Base-by-base conservation (phyloP, 2,113 vertebrate genomes). In the Ursus arctos region DNA sequence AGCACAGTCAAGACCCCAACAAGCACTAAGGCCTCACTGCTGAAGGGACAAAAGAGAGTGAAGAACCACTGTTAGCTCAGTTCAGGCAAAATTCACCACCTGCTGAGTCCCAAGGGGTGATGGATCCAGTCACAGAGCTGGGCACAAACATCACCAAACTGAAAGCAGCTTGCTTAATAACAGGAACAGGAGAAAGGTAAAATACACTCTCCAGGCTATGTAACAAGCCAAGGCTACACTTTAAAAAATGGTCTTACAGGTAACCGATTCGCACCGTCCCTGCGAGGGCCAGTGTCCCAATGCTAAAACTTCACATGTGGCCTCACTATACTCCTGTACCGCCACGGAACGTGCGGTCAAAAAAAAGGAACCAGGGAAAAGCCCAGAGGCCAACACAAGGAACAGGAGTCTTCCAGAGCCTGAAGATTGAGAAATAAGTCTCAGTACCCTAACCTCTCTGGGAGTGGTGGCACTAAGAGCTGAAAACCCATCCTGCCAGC, bases 81-180 rank as follows among this genome's bases (percentile, higher is more conserved):
- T n/a, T 94, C 55, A 76, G 85, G 22, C 76, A 67, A 14, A 97
- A 95, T 86, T 88, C 89, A 92, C 40, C 49, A 82, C 85, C 69
- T 5, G 49, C 36, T 47, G 36, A 76, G 6, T 47, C 80, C 55
- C 72, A 92, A n/a, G 14, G 40, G 36, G 47, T 90, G 43, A 95
- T 67, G 69, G 69, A 71, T 76, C 76, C 1, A 28, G 19, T 83
- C 89, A 93, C 65, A 82, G 19, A 91, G 36, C 40, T 85, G 33
- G 31, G 26, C 36, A 93, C 51, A 80, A 96, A 92, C 24, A 77
- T 33, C 40, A 96, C 82, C 79, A 76, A 88, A 94, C 33, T 80
- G 61, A 91, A 81, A 31, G 36, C 22, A 94, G 49, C 31, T 71
- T 84, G 55, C 95, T 51, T 61, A 92, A 91, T 33, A 69, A 74